Conservation (phyloP, 2,888 invertebrate species). For the Trichopria drosophilae region DNA sequence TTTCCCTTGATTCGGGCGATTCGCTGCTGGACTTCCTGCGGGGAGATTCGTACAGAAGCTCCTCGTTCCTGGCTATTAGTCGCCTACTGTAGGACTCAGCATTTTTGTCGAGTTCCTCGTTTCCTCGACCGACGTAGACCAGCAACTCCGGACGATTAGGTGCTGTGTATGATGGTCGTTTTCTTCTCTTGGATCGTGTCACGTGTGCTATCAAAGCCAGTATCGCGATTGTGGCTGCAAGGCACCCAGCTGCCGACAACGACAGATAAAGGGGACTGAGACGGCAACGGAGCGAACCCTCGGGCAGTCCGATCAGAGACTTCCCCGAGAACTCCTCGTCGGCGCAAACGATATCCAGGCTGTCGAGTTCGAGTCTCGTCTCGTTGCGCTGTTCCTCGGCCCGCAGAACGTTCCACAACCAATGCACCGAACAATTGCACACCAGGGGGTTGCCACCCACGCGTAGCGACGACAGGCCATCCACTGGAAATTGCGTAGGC, state of each 20-base stretch:
- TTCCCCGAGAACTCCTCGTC: conserved; percentile 55
- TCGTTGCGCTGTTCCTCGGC: conserved; percentile 52
- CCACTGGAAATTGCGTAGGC: conserved; percentile 80
- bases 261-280: conserved; percentile 53
- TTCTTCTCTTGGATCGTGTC: conserved; percentile 49
- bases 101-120: conserved; percentile 49
- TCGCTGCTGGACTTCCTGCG: conserved; percentile 24
- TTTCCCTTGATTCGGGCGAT: conserved; percentile 41
- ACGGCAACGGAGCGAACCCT: conserved; percentile 50
- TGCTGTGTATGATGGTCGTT: conserved; percentile 47
- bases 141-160: conserved; percentile 53
- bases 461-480: conserved; percentile 73
- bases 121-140: conserved; percentile 53
- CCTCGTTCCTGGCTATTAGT: conserved; percentile 49
- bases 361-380: conserved; percentile 55
- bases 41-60: conserved; percentile 51
- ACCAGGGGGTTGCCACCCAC: conserved; percentile 81
- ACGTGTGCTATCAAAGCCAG: conserved; percentile 53
- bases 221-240: conserved; percentile 50
- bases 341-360: conserved; percentile 50
- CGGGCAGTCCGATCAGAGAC: conserved; percentile 49
- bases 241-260: conserved; percentile 54
- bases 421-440: conserved; percentile 84
- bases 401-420: conserved; percentile 77
- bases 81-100: conserved; percentile 50